Base-by-base conservation (phyloP, 2,113 vertebrate species). In the Cyanoderma ruficeps region DNA sequence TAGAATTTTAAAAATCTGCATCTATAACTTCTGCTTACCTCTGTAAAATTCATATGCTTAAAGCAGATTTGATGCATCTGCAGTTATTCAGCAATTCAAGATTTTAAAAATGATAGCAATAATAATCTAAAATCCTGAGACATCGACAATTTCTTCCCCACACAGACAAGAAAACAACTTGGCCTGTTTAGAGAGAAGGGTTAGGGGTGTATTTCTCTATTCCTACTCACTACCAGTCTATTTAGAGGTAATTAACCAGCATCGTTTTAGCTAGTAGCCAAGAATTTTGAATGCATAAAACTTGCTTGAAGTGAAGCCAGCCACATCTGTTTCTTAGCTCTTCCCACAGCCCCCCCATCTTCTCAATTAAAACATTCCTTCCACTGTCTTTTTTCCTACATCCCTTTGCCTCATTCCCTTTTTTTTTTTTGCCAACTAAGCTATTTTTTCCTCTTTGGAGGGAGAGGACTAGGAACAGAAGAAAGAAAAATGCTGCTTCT, bases 351-450 rank as follows among this genome's bases (percentile, higher is more conserved):
- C 33, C 39, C 39, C 35, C 33, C 68, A 94, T 64, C 84, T 83
- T 57, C 77, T 57, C 91, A 96, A 96, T 93, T 96, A 95, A 88
- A 90, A 47, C 90, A 96, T 95, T 95, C 92, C 88, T 94, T 96
- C 92, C 88, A 90, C 88, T 90, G 88, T 63, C 85, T 92, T 81
- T 87, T 94, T 82, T 61, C 64, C 71, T 83, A 56, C 2, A 5
- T 70, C 91, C 59, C 70, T 93, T 88, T 87, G 82, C 60, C 76
- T 95, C 71, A 71, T 75, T 64, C 37, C 6, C 6, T 15, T 50
- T 50, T 50, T 39, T 59, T 59, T 72, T 93, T 94, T 74, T 88
- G 79, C 71, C 68, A 89, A 25, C 60, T 92, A 92, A 93, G 91
- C 76, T 89, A 49, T 90, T 90, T 90, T 57, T 89, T 63, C 52